Evolutionary conservation across 2,797 vertebrate genomes (phyloP), one percentile per base, ranked within the genome.

Genomic region (Mycteria americana): DNA sequence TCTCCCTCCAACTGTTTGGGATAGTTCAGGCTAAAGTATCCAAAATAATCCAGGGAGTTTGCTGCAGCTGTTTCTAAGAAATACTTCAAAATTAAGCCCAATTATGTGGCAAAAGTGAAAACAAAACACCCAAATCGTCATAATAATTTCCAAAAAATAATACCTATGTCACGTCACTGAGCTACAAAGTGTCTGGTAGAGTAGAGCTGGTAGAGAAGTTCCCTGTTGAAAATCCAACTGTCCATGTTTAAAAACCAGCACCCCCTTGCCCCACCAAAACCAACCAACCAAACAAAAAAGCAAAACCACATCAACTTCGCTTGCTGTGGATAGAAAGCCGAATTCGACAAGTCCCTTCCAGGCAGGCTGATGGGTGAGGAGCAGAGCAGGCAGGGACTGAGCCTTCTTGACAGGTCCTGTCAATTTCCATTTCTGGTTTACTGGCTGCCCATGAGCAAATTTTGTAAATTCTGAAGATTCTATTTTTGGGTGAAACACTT

Each of bases 401-500:
- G 41, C 50, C 41, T 43, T 35, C 53, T 75, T 93, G 94, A 91
- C 92, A 92, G 68, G 76, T 79, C 72, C 56, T 88, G 91, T 89
- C 94, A 88, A 75, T 75, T 95, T 68, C 88, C 43, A 91, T 92
- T 93, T 72, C 64, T 93, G 68, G 15, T 37, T 92, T 93, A n/a
- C 35, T 2, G 60, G 46, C 84, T 95, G 72, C 87, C 68, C 76
- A 69, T 3, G 0, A 96, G 72, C 59, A 89, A 92, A 54, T 76
- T 65, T 21, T 39, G 8, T 63, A 92, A 85, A 87, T 79, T 74
- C 54, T 54, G 5, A 93, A 89, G 35, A 80, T 33, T 72, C 31
- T 79, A 27, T 46, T 83, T 92, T 60, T 10, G 51, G 60, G n/a
- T 56, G 11, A 88, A 91, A 43, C 9, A 16, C 21, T 85, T 93